A percentile compares a stretch with the other conserved stretches of the same genome.
Evolutionary conservation across 2,113 vertebrate genomes (phyloP).

Genomic region (Heterotilapia buettikoferi): DNA sequence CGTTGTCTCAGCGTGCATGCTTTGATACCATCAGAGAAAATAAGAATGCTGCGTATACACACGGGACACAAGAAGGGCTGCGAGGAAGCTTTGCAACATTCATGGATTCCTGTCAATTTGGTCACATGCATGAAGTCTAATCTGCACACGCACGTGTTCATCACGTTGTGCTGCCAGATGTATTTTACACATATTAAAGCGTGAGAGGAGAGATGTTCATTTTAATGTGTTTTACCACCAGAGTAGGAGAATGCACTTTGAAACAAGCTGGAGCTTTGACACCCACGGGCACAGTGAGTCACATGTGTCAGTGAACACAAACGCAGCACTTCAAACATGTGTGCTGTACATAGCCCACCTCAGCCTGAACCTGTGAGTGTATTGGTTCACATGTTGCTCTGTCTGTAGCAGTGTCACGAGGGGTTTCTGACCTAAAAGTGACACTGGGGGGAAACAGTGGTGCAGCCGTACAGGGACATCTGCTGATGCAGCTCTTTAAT

Average conservation of each 20-base stretch:
- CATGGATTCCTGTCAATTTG: not conserved
- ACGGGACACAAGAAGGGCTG: not conserved
- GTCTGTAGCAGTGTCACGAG: not conserved
- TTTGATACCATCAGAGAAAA: constrained; percentile 35
- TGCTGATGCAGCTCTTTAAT: not conserved
- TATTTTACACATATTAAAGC: not conserved
- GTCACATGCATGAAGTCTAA: not conserved
- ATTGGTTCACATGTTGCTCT: not conserved
- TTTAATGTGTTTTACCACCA: not conserved
- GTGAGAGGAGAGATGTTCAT: not conserved
- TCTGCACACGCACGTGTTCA: not conserved
- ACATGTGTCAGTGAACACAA: not conserved
- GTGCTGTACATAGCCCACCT: not conserved
- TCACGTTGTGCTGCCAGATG: not conserved
- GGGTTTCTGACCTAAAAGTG: not conserved
- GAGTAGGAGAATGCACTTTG: not conserved
- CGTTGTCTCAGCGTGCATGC: constrained; percentile 48
- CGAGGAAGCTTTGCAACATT: not conserved
- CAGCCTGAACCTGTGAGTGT: not conserved
- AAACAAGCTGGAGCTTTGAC: not conserved
- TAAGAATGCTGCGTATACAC: constrained; percentile 37
- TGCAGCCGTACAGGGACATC: not conserved
- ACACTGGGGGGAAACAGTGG: not conserved
- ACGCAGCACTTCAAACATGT: not conserved
- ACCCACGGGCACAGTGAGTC: not conserved